A percentile compares a stretch with the other conserved stretches of the same genome.
These are phyloP conservation scores for Ctenicera cuprea DNA, from an alignment of 2,888 invertebrate species.

Conservation along the genomic window DNA sequence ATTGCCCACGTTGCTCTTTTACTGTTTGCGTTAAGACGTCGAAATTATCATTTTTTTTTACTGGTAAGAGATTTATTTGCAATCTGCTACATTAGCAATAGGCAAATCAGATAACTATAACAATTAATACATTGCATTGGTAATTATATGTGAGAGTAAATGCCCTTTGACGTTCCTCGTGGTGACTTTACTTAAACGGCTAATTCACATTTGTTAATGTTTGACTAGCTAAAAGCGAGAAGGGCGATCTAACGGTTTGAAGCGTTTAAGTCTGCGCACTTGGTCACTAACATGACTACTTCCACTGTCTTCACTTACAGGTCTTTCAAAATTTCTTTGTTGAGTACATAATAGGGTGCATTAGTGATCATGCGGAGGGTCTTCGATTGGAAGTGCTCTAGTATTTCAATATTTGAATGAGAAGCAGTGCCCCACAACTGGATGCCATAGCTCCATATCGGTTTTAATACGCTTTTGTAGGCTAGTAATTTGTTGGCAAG, in stretches of 20 bases:
- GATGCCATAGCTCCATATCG: no score
- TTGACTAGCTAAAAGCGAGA: not conserved
- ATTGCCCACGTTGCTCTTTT: no score
- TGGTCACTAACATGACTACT: not conserved
- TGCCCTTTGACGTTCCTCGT: slow-evolving; percentile 1
- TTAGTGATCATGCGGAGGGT: no score
- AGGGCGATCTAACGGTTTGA: no score
- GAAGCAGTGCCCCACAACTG: no score
- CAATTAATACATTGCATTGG: not conserved
- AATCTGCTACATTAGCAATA: no score
- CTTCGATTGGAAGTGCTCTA: no score
- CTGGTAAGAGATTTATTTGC: not conserved
- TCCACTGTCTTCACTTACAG: not conserved
- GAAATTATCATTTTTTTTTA: no score
- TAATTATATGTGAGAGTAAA: not conserved
- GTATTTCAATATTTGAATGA: no score
- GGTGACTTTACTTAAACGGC: not conserved
- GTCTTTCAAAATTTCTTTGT: not conserved
- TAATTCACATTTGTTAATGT: not conserved
- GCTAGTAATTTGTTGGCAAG: no score
- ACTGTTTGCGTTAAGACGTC: no score
- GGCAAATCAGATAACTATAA: not conserved
- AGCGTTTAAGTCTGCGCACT: not conserved
- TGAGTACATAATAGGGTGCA: not conserved
- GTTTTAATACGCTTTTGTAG: no score